Evolutionary conservation across 1,140 invertebrate genomes (phyloP), one percentile per base, ranked within the genome.

Genomic region (Drosophila takahashii): DNA sequence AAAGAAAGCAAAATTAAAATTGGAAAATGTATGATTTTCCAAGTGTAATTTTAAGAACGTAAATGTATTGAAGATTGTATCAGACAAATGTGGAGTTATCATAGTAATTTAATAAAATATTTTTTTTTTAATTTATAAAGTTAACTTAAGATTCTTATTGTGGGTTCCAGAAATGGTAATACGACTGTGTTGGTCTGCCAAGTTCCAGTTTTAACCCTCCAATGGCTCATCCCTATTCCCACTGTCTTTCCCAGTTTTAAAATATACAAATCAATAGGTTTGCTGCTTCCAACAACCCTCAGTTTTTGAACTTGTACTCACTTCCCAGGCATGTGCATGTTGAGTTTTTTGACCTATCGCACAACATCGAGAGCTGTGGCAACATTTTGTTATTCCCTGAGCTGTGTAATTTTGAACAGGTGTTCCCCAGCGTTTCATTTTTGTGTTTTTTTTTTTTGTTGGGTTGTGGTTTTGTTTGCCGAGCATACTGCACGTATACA

Each of bases 331-430:
- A 60, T 72, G 67, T 69, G 64, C 56, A 50, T 57, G 18, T 13
- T 22, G 51, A 77, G 75, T 77, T 77, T 77, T 70, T 77, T 77
- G 75, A 77, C 75, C 75, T 62, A 70, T 73, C 67, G 15, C 75
- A 77, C 57, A 57, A 47, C 52, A 57, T 51, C 45, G 47, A 13
- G n/a, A 27, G 15, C 22, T 27, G 26, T n/a, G 22, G 22, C 44
- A 48, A 61, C 62, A 37, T 39, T 48, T 66, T 66, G 42, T 65
- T 66, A 29, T 53, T 26, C 22, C 48, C 34, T 45, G 29, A 13
- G 57, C 53, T 32, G 65, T 77, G 75, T 77, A 77, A 77, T 62
- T 77, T 77, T 77, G 65, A 77, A 77, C 75, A 77, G 75, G 75
- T 77, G 75, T 77, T 61, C 52, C 51, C 42, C 42, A 34, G 18